Evolutionary conservation across 2,888 invertebrate genomes (phyloP), one percentile per base, ranked within the genome.

Genomic region (Calameuta idolon): DNA sequence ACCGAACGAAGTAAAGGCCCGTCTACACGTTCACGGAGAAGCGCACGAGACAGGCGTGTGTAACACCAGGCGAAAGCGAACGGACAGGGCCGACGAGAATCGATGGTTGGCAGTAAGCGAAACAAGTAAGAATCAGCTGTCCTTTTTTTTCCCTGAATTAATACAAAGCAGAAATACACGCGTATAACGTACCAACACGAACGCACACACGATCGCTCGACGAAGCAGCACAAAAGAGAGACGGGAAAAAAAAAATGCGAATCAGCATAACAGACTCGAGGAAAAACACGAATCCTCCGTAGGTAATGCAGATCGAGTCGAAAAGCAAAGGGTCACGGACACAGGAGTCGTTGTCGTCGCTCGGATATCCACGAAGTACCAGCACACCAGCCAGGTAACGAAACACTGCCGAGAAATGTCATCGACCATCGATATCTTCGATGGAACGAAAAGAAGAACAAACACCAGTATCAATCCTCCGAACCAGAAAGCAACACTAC

Each of bases 211-310:
- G 15, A 9, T 55, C 23, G 15, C 9, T 0, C 23, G 23, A 23
- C 55, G 55, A 23, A 55, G 23, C 23, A 3, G 71, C 71, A 34
- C 31, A 73, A 81, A 74, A 79, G 73, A 77, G 69, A 75, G 31
- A 35, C n/a, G n/a, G n/a, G 23, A 77, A 76, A 77, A 76, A 79
- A 33, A 81, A 77, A 83, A 83, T 83, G 85, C 80, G 79, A 81
- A 83, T 80, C 80, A 82, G 84, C 77, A 77, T 55, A n/a, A 74
- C 35, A 37, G 74, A 37, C 71, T 34, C 71, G 23, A 34, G 34
- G 71, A 34, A 71, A 55, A 55, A 55, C 55, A 55, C 55, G 23
- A 55, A 55, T 23, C 55, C 55, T 55, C 55, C 0, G 55, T 55
- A 55, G 55, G 55, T 55, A 55, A 55, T 55, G 55, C 55, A 55